These are phyloP conservation scores for Antechinus flavipes DNA, from an alignment of 2,113 vertebrate genomes.

Conservation along the genomic window DNA sequence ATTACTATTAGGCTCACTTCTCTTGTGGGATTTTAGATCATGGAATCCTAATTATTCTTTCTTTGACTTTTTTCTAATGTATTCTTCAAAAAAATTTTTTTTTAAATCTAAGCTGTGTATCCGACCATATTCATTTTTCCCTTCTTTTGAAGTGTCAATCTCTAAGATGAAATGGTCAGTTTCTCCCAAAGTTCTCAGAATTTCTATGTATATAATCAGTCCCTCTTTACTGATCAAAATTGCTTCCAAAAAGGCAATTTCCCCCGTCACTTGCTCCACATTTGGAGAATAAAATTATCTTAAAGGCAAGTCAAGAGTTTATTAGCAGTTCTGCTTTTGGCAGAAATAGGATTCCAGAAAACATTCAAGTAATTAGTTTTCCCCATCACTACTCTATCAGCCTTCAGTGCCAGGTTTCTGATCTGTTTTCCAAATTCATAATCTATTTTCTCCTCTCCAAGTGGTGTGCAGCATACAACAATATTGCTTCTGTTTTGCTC, in stretches of 20 bases:
- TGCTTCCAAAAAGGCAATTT: not conserved
- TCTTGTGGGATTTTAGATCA: not conserved
- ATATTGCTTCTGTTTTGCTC: not conserved
- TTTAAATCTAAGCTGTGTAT: not conserved
- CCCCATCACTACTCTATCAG: slow-evolving; percentile 1
- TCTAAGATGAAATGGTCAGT: not conserved
- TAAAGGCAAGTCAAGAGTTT: not conserved
- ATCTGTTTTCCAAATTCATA: not conserved
- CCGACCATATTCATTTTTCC: not conserved
- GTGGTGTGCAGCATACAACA: not conserved
- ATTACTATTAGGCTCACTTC: not conserved
- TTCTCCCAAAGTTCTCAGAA: not conserved
- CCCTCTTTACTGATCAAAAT: not conserved
- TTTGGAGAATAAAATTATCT: not conserved
- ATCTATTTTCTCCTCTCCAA: not conserved
- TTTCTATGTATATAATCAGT: not conserved
- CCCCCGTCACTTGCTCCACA: not conserved
- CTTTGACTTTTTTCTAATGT: not conserved
- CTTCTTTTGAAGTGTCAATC: not conserved
- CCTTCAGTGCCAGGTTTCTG: not conserved
- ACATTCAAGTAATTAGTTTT: not conserved
- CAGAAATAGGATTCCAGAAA: not conserved
- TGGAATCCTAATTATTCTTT: not conserved
- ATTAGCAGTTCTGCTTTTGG: not conserved
- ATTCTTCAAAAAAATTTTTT: not conserved